Base-by-base conservation (phyloP, 35 echinoderm and acorn worm genomes). In the Patiria miniata region DNA sequence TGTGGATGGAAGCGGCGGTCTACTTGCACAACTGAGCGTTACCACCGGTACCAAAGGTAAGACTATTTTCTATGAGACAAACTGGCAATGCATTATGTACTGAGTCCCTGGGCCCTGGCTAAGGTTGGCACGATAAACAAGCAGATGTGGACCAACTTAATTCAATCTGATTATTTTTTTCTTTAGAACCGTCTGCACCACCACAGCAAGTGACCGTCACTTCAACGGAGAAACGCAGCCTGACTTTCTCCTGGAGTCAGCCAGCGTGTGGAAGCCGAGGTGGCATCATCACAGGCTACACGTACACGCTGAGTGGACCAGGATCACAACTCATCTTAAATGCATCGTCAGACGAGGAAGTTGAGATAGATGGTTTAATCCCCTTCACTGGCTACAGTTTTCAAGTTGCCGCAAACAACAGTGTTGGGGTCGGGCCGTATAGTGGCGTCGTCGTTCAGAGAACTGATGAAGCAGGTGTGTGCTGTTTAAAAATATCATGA, bases 371-470 rank as follows among this genome's bases (percentile, higher is more conserved):
- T 58, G 16, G 30, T 30, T 87, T 93, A 9, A 84, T 37, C 17
- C 86, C 91, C 8, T 88, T 52, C 33, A 53, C 78, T 7, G 22
- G 79, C 8, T 93, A 93, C 68, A 81, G 61, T 21, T 85, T 93
- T 34, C 56, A 57, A 52, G 54, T 93, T 8, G 58, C 68, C 21
- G 91, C 91, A 16, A 36, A 32, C 14, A 93, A 50, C 39, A 40
- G 50, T 32, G 54, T 10, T 6, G 57, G 87, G 1, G 17, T 6
- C 28, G 37, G 55, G 16, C 36, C 73, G 40, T 78, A 29, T 33
- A 87, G 86, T 12, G 16, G 1, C 19, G 26, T 2, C 16, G 0
- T 82, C 15, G 26, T 0, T 26, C 0, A 0, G 22, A 44, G 33
- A 82, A 82, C 80, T 1, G 15, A 7, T 2, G 80, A 82, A 36